phyloP scores from a whole-genome alignment of 2,797 vertebrate genomes.

The Scleropages formosus region DNA sequence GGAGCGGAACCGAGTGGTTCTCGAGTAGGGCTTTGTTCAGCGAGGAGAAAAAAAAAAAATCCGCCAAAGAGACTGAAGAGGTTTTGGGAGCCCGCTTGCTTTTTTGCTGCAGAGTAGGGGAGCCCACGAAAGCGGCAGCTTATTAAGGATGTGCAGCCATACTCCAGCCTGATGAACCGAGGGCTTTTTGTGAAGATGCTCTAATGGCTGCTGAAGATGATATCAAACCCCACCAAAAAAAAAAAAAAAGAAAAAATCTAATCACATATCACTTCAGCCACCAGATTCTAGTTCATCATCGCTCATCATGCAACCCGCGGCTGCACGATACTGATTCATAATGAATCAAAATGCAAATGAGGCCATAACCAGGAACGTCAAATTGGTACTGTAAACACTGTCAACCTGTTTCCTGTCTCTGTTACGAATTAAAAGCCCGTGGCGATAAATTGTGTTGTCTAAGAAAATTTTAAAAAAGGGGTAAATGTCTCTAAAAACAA shows the following conservation, averaged over 20 bases:
- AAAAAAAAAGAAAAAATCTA: not conserved
- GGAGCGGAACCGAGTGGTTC: not conserved
- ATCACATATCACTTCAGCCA: not conserved
- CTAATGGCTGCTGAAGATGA: not conserved
- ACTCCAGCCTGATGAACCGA: too few relatives aligned
- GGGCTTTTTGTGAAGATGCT: too few relatives aligned
- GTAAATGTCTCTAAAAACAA: not conserved
- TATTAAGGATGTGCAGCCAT: too few relatives aligned
- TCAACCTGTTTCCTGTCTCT: not conserved
- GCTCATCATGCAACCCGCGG: not conserved
- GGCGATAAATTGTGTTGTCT: conserved; percentile 13
- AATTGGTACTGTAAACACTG: not conserved
- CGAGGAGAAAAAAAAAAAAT: not conserved
- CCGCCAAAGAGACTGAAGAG: not conserved
- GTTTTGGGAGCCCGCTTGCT: not conserved
- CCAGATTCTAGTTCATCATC: conserved; percentile 3
- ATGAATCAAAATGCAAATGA: not conserved
- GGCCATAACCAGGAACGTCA: not conserved
- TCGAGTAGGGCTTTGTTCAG: not conserved
- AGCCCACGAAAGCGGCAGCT: too few relatives aligned
- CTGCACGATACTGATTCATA: not conserved
- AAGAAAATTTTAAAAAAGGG: not conserved
- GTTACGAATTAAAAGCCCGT: not conserved
- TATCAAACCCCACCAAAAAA: not conserved
- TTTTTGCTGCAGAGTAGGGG: not conserved